Evolutionary conservation across 2,797 vertebrate species (phyloP).

Genomic region (Schizopygopsis malacanthus): DNA sequence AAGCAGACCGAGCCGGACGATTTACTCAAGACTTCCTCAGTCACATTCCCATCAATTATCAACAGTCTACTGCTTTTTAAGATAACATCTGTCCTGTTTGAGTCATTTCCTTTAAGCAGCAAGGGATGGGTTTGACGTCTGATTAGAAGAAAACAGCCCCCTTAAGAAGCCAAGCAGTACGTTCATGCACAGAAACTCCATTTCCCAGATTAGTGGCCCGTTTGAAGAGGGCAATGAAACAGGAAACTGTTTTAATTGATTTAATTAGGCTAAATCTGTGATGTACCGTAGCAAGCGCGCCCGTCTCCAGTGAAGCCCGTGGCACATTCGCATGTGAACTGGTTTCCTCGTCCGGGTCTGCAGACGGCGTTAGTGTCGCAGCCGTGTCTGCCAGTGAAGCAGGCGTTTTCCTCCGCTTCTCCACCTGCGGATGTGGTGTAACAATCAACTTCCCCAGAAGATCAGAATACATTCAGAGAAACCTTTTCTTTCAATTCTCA

Average conservation of each 20-base stretch:
- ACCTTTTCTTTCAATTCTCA: too few species aligned
- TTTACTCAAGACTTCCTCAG: not conserved
- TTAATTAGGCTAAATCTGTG: not conserved
- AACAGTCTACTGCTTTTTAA: not conserved
- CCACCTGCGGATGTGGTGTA: constrained; percentile 66
- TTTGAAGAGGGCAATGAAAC: constrained; percentile 5
- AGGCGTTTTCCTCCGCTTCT: constrained; percentile 85
- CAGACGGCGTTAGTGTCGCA: constrained; percentile 92
- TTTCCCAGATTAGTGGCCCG: not conserved
- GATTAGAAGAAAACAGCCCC: not conserved
- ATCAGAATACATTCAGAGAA: not conserved
- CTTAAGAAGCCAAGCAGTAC: not conserved
- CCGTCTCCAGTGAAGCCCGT: constrained; percentile 91
- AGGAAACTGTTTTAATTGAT: constrained; percentile 9
- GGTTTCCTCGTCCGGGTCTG: constrained; percentile 78
- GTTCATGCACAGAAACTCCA: not conserved
- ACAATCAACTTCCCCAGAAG: not conserved
- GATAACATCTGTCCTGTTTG: not conserved
- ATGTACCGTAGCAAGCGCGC: constrained; percentile 83
- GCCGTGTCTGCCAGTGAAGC: constrained; percentile 90
- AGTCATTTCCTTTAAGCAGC: constrained; percentile 17
- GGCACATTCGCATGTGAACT: constrained; percentile 88
- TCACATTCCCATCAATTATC: constrained; percentile 8
- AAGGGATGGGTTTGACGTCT: not conserved
- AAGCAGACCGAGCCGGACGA: not conserved